Evolutionary conservation across 1,140 invertebrate species (phyloP).

Genomic region (Drosophila elegans): DNA sequence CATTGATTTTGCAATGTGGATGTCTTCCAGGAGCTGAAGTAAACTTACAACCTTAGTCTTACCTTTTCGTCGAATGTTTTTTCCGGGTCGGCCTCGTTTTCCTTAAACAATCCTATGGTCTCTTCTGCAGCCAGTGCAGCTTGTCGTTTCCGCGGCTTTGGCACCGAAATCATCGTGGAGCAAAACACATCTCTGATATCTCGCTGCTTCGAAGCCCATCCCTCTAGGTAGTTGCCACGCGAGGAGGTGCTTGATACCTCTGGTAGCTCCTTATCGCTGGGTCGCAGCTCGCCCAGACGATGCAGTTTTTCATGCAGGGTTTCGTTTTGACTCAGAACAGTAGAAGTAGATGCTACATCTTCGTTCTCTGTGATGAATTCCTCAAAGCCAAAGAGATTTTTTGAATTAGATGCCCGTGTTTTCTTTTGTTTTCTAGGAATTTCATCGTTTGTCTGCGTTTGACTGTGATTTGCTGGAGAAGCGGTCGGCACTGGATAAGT

Average conservation of each 20-base stretch:
- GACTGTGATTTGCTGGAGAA: slow-evolving; percentile 2
- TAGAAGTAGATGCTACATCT: too few relatives aligned
- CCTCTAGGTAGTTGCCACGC: slow-evolving; percentile 24
- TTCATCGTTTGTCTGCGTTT: slow-evolving; percentile 23
- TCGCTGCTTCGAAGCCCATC: slow-evolving; percentile 31
- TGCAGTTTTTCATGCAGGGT: slow-evolving; percentile 59
- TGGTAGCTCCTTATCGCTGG: slow-evolving; percentile 40
- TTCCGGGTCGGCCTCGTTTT: slow-evolving; percentile 53
- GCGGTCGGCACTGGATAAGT: too few relatives aligned
- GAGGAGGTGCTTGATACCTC: slow-evolving; percentile 12
- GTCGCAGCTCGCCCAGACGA: slow-evolving; percentile 50
- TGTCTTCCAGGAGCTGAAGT: slow-evolving; percentile 14
- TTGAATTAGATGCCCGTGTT: not conserved
- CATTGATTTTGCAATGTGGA: not conserved
- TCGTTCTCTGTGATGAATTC: slow-evolving; percentile 52
- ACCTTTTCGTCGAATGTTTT: slow-evolving; percentile 71
- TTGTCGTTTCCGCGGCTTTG: not conserved
- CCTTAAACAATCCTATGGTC: slow-evolving; percentile 46
- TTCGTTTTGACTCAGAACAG: slow-evolving; percentile 9
- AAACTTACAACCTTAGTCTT: not conserved
- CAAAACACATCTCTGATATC: slow-evolving; percentile 69
- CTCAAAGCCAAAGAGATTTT: slow-evolving; percentile 65
- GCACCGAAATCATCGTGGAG: slow-evolving; percentile 62
- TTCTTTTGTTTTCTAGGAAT: not conserved
- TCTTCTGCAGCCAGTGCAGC: slow-evolving; percentile 27